Base-by-base conservation (phyloP, 2,888 invertebrate genomes). In the Sussaba pulchella region DNA sequence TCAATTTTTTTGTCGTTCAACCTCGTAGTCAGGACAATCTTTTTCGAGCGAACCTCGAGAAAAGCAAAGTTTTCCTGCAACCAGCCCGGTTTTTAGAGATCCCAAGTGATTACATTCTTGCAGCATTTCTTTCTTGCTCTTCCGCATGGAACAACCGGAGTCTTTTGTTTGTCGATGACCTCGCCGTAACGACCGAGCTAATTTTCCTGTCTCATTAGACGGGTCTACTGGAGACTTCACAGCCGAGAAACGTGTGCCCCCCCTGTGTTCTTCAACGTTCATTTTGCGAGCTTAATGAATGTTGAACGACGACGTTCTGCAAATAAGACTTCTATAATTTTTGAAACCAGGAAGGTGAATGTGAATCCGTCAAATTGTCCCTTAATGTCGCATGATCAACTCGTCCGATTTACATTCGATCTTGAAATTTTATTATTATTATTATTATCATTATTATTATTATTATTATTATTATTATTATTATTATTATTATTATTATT, bases 201-300 rank as follows among this genome's bases (percentile, higher is more conserved):
- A 63, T 54, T 63, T 54, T 31, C 47, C 45, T 31, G 57, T 47
- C 77, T 71, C 70, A 71, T 77, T 77, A 77, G 70, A 21, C 26
- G 21, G n/a, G 9, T 24, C 54, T 39, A 31, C 70, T 57, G 21
- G 39, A 71, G 57, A 47, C 54, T 77, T 24, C 26, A 17, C 63
- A 36, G 36, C 12, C 45, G 59, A 21, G 14, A 19, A 3, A 41
- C 43, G 41, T 14, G 6, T 9, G 9, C 17, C 9, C n/a, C 31
- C n/a, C 31, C 31, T 31, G 4, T 6, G 4, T 10, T 3, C 50
- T n/a, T 21, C n/a, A 1, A 61, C 31, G 69, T 43, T 41, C 19
- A 54, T 43, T 54, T 63, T 45, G 8, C 43, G 14, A 70, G 52
- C 54, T 70, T 45, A 31, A 19, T 12, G 14, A 73, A 54, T 12